These are phyloP conservation scores for Gallinago media DNA, from an alignment of 2,113 vertebrate genomes.

Conservation along the genomic window DNA sequence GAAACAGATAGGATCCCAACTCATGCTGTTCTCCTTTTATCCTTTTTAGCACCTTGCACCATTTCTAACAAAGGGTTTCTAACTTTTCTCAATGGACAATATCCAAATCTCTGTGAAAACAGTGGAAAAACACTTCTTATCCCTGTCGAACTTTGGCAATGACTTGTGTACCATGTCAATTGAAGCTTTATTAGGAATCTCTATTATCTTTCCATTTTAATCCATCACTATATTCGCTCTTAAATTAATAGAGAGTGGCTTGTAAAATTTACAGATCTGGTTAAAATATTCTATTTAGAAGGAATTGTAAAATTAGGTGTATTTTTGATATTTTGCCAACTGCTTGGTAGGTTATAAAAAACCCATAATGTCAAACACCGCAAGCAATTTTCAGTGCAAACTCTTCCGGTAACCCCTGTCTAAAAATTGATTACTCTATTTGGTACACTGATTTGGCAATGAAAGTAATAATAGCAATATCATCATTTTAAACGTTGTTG, in stretches of 20 bases:
- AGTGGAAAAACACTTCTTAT: background rate
- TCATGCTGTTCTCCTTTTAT: background rate
- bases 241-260: background rate
- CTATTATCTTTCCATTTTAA: background rate
- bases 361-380: background rate
- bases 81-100: background rate
- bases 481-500: slow-evolving; percentile 38
- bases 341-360: background rate
- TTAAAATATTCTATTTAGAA: background rate
- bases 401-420: slow-evolving; percentile 9
- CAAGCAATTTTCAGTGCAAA: slow-evolving; percentile 37
- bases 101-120: background rate
- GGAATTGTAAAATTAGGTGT: background rate
- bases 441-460: slow-evolving; percentile 66
- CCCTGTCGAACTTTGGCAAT: background rate
- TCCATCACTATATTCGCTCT: background rate
- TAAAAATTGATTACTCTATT: slow-evolving; percentile 56
- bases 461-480: slow-evolving; percentile 43
- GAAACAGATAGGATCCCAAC: background rate
- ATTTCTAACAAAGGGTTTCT: background rate
- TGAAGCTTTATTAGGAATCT: background rate
- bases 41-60: background rate
- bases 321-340: background rate
- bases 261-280: background rate
- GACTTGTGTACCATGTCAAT: background rate